Conservation (phyloP, 2,113 vertebrate species). For the Paradisaea rubra region DNA sequence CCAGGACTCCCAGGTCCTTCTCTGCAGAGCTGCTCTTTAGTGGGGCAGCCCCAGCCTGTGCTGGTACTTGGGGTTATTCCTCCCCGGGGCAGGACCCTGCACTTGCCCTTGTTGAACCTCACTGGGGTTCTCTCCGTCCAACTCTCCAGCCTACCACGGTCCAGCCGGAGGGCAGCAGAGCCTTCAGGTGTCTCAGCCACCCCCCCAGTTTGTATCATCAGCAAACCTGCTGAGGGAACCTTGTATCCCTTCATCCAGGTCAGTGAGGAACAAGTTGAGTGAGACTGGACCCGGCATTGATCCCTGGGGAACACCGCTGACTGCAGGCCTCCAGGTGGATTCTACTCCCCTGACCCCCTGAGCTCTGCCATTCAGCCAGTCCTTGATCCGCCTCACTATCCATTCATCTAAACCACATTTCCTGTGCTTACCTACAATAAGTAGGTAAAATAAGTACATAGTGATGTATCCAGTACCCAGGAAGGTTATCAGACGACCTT, state of each 20-base stretch:
- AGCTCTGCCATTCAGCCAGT: background rate
- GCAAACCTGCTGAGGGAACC: background rate
- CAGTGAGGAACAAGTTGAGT: background rate
- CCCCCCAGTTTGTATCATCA: background rate
- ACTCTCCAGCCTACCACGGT: background rate
- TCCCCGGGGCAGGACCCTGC: background rate
- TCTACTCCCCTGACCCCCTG: background rate
- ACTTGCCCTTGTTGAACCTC: background rate
- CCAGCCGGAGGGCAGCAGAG: background rate
- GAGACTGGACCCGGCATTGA: background rate
- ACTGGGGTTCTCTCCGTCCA: background rate
- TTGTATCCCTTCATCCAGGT: background rate
- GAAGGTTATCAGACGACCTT: background rate
- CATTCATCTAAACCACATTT: background rate
- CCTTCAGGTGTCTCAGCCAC: background rate
- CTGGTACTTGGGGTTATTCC: background rate
- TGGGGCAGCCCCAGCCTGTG: background rate
- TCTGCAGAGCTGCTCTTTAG: background rate
- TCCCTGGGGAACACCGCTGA: background rate
- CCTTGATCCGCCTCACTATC: background rate
- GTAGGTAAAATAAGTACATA: background rate
- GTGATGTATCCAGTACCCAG: no score
- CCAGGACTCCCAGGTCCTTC: background rate
- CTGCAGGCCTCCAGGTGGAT: background rate
- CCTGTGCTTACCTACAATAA: background rate